phyloP scores from a whole-genome alignment of 2,888 invertebrate genomes.

The Lepas anatifera region DNA sequence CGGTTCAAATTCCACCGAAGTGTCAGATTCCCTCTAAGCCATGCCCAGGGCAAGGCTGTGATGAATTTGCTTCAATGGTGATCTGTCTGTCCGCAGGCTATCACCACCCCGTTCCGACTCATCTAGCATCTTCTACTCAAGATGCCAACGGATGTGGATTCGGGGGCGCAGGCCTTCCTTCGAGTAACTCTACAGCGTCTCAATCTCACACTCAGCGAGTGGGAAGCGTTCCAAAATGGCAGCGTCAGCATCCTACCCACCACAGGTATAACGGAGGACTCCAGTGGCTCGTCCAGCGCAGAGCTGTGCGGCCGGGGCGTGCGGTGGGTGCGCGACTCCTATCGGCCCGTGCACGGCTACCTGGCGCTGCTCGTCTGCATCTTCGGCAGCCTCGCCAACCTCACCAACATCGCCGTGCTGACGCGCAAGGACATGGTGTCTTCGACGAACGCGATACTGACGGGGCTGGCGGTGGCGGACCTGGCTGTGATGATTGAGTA shows the following conservation, averaged over 20 bases:
- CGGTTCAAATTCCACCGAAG: too few species aligned
- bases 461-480: slow-evolving; percentile 80
- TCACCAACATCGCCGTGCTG: slow-evolving; percentile 80
- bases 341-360: slow-evolving; percentile 67
- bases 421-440: slow-evolving; percentile 81
- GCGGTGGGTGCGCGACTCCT: slow-evolving; percentile 48
- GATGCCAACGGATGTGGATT: background rate
- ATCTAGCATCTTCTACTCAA: too few species aligned
- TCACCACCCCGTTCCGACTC: too few species aligned
- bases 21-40: too few species aligned
- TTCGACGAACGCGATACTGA: slow-evolving; percentile 82
- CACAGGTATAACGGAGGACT: background rate
- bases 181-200: background rate
- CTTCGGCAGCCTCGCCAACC: slow-evolving; percentile 78
- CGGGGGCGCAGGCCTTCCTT: background rate
- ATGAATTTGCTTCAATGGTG: too few species aligned
- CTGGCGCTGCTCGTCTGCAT: slow-evolving; percentile 74
- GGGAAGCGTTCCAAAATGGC: background rate
- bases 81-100: too few species aligned
- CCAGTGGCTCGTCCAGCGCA: background rate
- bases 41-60: too few species aligned
- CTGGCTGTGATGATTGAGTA: slow-evolving; percentile 84
- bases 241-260: background rate
- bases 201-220: background rate
- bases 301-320: slow-evolving; percentile 43